Base-by-base conservation (phyloP, 2,888 invertebrate species). In the Caenorhabditis macrosperma region DNA sequence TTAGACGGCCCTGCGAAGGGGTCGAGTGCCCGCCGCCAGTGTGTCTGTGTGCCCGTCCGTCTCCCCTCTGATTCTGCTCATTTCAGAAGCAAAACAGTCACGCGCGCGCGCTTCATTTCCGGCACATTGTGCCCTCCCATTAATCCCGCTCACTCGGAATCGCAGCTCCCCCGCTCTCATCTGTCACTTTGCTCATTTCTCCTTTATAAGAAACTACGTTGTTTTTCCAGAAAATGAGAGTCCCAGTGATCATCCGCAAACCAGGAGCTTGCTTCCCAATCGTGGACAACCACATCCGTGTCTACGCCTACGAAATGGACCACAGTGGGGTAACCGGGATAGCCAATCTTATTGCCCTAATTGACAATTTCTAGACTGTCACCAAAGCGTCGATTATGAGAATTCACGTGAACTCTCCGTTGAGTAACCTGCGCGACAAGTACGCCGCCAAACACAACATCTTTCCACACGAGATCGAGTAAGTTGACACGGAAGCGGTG, bases 391-490 rank as follows among this genome's bases (percentile, higher is more conserved):
- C 64, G 12, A 12, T 59, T 1, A 20, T 57, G 20, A 20, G 48
- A 3, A 59, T 74, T n/a, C 57, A 64, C 15, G n/a, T 38, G 22
- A 64, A 59, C 15, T 35, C 33, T n/a, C 64, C 64, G 30, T 17
- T 74, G 22, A 46, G 22, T 7, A 22, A 24, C 12, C 74, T 74
- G 12, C 74, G 74, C 10, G 64, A 66, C 3, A 64, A 59, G 52
- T 74, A 74, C 48, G 74, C 74, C 1, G 24, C 35, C 17, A 38
- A 50, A 30, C 30, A 22, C 24, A 74, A 74, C 52, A 57, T 74
- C 41, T 64, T 59, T 24, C 64, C 64, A 9, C 74, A 74, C 22
- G 74, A 74, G 17, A 74, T 74, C 9, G 74, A 74, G 74, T 74
- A 15, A 35, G 72, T 72, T 33, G 26, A 28, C 4, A 30, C 30